phyloP scores from a whole-genome alignment of 2,888 invertebrate species.

The Bhutanitis thaidina region DNA sequence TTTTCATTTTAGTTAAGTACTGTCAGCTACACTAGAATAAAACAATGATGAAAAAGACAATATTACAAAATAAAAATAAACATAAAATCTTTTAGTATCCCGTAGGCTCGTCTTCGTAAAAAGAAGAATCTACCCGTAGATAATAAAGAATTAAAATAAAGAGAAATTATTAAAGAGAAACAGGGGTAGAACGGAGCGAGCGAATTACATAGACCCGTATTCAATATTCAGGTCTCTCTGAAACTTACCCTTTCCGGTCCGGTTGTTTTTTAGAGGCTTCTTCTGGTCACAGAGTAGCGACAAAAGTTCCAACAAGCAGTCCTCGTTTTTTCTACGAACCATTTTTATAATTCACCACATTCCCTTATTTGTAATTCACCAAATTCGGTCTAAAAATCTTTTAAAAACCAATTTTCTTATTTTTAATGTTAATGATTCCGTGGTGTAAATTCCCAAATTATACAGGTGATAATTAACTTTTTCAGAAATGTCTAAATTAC shows the following conservation, averaged over 20 bases:
- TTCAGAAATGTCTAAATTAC: no score
- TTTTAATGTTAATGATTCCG: no score
- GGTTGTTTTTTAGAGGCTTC: conserved; percentile 35
- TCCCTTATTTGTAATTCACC: neutral
- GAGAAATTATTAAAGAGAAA: neutral
- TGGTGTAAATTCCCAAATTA: no score
- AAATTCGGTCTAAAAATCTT: neutral
- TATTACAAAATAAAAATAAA: no score
- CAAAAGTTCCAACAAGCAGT: conserved; percentile 59
- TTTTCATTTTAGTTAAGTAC: no score
- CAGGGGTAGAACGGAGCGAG: neutral
- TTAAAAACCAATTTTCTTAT: neutral
- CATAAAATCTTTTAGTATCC: no score
- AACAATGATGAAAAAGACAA: no score
- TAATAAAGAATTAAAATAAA: conserved; percentile 15
- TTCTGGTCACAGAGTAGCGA: conserved; percentile 54
- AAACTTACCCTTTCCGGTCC: conserved; percentile 47
- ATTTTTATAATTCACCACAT: conserved; percentile 33
- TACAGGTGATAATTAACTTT: no score
- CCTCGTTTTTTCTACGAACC: conserved; percentile 55
- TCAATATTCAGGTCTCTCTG: conserved; percentile 16
- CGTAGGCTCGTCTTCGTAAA: neutral
- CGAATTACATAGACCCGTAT: conserved; percentile 6
- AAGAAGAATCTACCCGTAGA: neutral
- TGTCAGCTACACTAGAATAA: no score